These are phyloP conservation scores for Phylloscopus whistleri DNA, from an alignment of 2,113 vertebrate genomes.

Conservation along the genomic window DNA sequence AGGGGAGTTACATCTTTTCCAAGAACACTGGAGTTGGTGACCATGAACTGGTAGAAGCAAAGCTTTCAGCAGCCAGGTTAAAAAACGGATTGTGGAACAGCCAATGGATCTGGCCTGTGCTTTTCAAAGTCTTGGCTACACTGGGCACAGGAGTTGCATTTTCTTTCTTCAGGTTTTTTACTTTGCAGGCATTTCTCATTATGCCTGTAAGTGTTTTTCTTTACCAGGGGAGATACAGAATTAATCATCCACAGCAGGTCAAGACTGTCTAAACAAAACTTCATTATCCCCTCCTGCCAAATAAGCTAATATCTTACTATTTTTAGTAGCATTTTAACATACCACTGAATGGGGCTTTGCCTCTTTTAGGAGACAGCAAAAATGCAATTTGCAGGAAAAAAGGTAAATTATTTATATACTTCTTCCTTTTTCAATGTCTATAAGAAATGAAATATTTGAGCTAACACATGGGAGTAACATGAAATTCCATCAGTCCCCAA, in stretches of 20 bases:
- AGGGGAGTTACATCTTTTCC: background rate
- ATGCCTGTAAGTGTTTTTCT: background rate
- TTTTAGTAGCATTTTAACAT: background rate
- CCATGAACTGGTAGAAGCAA: background rate
- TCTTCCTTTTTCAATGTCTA: background rate
- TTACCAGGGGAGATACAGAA: background rate
- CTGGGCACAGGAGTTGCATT: background rate
- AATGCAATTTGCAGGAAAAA: background rate
- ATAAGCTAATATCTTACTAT: background rate
- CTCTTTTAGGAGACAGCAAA: background rate
- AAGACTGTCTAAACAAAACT: background rate
- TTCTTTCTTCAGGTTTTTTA: background rate
- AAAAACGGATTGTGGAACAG: background rate
- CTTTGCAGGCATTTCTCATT: background rate
- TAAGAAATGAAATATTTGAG: background rate
- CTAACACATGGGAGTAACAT: background rate
- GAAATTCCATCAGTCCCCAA: background rate
- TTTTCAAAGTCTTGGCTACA: background rate
- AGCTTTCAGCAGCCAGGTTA: background rate
- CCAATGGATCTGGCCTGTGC: background rate
- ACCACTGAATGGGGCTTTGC: background rate
- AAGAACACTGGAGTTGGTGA: background rate
- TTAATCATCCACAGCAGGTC: background rate
- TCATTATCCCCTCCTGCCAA: background rate
- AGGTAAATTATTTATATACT: background rate